phyloP scores from a whole-genome alignment of 2,113 vertebrate species.

The Toxostoma redivivum region DNA sequence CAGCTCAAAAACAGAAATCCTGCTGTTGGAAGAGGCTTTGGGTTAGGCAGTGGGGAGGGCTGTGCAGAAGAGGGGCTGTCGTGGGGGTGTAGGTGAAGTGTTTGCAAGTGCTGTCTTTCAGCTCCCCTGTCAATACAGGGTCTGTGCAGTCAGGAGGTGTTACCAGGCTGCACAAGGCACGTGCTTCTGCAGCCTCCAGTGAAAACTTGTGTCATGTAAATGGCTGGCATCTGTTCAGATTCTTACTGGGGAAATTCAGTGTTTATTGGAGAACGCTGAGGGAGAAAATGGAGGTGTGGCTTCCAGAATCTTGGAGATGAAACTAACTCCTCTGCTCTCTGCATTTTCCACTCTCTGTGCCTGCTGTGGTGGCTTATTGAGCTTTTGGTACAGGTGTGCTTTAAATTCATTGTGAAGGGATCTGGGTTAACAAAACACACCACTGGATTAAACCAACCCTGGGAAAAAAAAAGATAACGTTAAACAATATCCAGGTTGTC shows the following conservation, averaged over 20 bases:
- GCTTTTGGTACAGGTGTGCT: background rate
- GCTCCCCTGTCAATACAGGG: background rate
- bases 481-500: background rate
- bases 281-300: background rate
- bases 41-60: background rate
- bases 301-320: background rate
- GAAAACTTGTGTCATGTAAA: constrained; percentile 35
- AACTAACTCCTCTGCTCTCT: background rate
- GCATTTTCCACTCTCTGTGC: background rate
- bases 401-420: background rate
- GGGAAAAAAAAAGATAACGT: background rate
- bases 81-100: background rate
- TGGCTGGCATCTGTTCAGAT: constrained; percentile 25
- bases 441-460: background rate
- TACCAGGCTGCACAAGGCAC: background rate
- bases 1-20: background rate
- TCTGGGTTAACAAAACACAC: background rate
- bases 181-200: constrained; percentile 8
- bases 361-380: background rate
- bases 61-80: fast-evolving
- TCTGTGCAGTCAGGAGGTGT: background rate
- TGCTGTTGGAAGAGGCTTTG: background rate
- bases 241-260: background rate
- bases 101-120: background rate
- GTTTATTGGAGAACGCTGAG: background rate